Evolutionary conservation across 2,888 invertebrate species (phyloP).

Genomic region (Leptinotarsa tumamoca): DNA sequence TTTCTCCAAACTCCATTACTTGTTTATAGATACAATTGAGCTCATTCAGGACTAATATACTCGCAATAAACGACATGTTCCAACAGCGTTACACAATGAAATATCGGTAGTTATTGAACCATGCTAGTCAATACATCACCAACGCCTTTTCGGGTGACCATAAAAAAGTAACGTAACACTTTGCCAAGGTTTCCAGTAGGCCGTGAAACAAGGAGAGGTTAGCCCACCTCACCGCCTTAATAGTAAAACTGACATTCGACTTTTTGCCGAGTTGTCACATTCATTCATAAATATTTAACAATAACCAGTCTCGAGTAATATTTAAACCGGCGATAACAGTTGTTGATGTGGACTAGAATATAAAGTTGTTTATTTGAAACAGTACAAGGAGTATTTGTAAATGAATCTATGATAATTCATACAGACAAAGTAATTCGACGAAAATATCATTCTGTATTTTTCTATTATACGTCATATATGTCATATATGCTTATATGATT

Average conservation of each 20-base stretch:
- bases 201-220: constrained; percentile 52
- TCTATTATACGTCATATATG: too few species aligned
- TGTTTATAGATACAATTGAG: too few species aligned
- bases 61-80: background rate
- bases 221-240: constrained; percentile 54
- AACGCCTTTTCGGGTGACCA: constrained; percentile 24
- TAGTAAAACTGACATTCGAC: constrained; percentile 44
- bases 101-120: constrained; percentile 2
- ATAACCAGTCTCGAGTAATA: constrained; percentile 24
- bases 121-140: constrained; percentile 8
- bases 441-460: too few species aligned
- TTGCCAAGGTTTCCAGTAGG: constrained; percentile 57
- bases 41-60: background rate
- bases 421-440: too few species aligned
- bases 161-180: constrained; percentile 37
- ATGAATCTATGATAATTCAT: background rate
- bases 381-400: background rate
- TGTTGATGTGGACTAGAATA: constrained; percentile 20
- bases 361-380: constrained; percentile 11
- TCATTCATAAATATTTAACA: constrained; percentile 47
- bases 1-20: too few species aligned
- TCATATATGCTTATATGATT: too few species aligned
- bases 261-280: constrained; percentile 38
- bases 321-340: constrained; percentile 5
- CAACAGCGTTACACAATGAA: background rate